These are phyloP conservation scores for Graphium colonna DNA, from an alignment of 2,888 invertebrate genomes.

Conservation along the genomic window DNA sequence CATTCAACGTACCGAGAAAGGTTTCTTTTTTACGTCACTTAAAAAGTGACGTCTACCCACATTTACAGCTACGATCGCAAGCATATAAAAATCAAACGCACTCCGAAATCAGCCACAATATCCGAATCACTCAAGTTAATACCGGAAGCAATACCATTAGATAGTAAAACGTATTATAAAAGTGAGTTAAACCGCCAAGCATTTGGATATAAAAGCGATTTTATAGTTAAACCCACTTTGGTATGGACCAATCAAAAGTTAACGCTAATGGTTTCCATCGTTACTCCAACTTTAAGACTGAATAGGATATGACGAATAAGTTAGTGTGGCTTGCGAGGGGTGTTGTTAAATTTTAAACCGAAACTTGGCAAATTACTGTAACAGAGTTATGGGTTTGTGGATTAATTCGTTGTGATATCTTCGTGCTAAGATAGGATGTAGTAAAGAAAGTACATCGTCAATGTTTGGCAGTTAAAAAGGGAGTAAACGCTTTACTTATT, in stretches of 20 bases:
- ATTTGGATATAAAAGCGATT: conserved; percentile 38
- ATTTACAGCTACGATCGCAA: too few relatives aligned
- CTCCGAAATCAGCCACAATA: neutral
- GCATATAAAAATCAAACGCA: neutral
- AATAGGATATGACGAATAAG: conserved; percentile 18
- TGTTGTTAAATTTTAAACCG: conserved; percentile 5
- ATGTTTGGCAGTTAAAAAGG: too few relatives aligned
- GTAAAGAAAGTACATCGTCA: too few relatives aligned
- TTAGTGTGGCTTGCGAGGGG: conserved; percentile 1
- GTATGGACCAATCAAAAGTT: conserved; percentile 45
- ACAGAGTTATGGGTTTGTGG: neutral
- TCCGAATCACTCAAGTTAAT: neutral
- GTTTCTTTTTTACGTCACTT: too few relatives aligned
- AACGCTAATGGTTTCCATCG: conserved; percentile 44
- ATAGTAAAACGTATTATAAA: conserved; percentile 32
- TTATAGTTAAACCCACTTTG: conserved; percentile 40
- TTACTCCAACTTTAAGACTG: conserved; percentile 25
- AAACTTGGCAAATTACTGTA: conserved; percentile 1
- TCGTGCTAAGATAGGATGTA: too few relatives aligned
- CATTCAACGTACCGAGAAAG: too few relatives aligned
- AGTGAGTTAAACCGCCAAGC: conserved; percentile 32
- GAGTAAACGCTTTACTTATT: too few relatives aligned
- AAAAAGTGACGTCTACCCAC: too few relatives aligned
- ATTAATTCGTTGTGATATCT: neutral
- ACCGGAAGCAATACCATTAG: conserved; percentile 18